Evolutionary conservation across 1,140 invertebrate species (phyloP).

Genomic region (Delia radicum): DNA sequence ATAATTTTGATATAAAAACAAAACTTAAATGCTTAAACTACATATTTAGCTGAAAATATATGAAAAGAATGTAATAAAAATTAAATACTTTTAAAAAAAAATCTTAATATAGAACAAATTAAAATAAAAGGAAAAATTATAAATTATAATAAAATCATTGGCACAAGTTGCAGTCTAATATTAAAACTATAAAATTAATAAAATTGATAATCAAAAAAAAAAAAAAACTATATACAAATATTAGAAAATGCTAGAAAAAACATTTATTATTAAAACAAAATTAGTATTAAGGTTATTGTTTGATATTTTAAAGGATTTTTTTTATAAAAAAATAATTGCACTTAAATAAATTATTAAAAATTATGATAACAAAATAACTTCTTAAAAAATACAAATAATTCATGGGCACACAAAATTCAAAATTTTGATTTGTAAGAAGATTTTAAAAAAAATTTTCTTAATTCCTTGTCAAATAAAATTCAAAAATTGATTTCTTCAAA

Average conservation of each 20-base stretch:
- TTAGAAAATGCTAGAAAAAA: not conserved
- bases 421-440: too few species aligned
- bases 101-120: not conserved
- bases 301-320: not conserved
- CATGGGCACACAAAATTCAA: not conserved
- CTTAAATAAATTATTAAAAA: not conserved
- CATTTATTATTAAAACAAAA: not conserved
- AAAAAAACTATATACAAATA: not conserved
- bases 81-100: too few species aligned
- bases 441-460: too few species aligned
- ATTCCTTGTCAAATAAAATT: not conserved
- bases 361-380: too few species aligned
- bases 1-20: not conserved
- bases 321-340: not conserved
- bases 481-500: not conserved
- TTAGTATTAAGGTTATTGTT: not conserved
- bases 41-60: slow-evolving; percentile 55
- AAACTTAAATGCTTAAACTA: slow-evolving; percentile 34
- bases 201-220: slow-evolving; percentile 27
- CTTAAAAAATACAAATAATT: too few species aligned
- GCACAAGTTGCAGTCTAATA: slow-evolving; percentile 55
- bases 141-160: slow-evolving; percentile 42
- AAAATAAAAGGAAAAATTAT: not conserved
- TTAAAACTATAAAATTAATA: slow-evolving; percentile 33
- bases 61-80: slow-evolving; percentile 19